Base-by-base conservation (phyloP, 2,113 vertebrate species). In the Circaetus gallicus region DNA sequence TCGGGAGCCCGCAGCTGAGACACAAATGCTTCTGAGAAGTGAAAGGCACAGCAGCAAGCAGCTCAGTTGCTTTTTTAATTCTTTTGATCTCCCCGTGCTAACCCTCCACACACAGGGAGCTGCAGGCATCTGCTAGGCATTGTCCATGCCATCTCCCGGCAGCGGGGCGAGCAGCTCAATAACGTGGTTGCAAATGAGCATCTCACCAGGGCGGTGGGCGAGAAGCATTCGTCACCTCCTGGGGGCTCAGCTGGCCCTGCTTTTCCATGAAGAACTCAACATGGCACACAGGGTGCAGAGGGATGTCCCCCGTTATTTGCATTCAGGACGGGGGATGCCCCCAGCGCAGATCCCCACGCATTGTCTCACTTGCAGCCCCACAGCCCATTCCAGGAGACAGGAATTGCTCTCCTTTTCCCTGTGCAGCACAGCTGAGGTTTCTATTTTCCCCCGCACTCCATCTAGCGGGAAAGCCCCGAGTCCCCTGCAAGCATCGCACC, bases 121-220 rank as follows among this genome's bases (percentile, higher is more conserved):
- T 1, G 4, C 3, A 8, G 43, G 53, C 58, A 29, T 50, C 38
- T 4, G 4, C 38, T n/a, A 55, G 47, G 59, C 59, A 78, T 58
- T 67, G 10, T 6, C 42, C 3, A 0, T 34, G 61, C 55, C 15
- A 42, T 42, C 40, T 65, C 25, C 84, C 5, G 0, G 40, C 13
- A 10, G 58, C 7, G 25, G 59, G 28, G 32, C 38, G 42, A 76
- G 77, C 52, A 10, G 58, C 58, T 50, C n/a, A 9, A 2, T 24
- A 22, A 10, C 4, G 8, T 3, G 7, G 42, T 13, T 42, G 28
- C 40, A 26, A 73, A 45, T 0, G 8, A 74, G 53, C 38, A 10
- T 63, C 49, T 65, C 29, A 12, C 26, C 1, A 2, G 19, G 36
- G 34, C 0, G 0, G 18, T 16, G 55, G 16, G 50, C 0, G 3